These are phyloP conservation scores for Apodemus speciosus DNA, from an alignment of 2,113 vertebrate genomes.

Conservation along the genomic window DNA sequence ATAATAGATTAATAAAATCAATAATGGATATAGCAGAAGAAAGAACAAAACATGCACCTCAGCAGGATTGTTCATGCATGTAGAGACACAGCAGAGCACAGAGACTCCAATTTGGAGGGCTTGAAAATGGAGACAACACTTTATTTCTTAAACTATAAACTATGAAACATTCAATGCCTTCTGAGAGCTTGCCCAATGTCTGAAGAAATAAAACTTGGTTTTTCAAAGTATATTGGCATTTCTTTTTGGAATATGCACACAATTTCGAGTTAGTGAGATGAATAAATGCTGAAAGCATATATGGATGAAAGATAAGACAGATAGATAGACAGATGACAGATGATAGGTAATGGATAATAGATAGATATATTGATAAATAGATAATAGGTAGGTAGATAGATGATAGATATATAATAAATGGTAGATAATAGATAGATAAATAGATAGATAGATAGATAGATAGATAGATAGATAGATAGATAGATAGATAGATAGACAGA, in stretches of 20 bases:
- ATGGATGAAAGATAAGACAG: neutral
- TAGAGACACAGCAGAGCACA: conserved; percentile 22
- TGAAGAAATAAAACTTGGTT: conserved; percentile 45
- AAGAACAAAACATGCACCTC: neutral
- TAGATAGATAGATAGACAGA: neutral
- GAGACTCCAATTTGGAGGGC: conserved; percentile 24
- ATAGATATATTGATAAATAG: neutral
- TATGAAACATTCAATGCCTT: conserved; percentile 62
- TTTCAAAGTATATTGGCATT: conserved; percentile 42
- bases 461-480: neutral
- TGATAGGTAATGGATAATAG: too few relatives aligned
- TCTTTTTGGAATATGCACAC: conserved; percentile 40
- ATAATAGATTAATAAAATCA: conserved; percentile 34
- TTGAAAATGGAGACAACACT: neutral
- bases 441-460: neutral
- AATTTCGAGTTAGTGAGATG: neutral
- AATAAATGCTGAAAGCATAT: neutral
- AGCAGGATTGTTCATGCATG: neutral
- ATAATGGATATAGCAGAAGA: conserved; percentile 39
- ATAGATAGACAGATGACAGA: neutral
- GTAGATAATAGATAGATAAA: neutral
- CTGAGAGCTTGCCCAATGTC: conserved; percentile 51
- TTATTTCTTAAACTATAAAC: conserved; percentile 61
- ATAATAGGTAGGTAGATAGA: neutral
- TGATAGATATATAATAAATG: neutral